These are phyloP conservation scores for Allophyes oxyacanthae DNA, from an alignment of 2,888 invertebrate genomes.

Conservation along the genomic window DNA sequence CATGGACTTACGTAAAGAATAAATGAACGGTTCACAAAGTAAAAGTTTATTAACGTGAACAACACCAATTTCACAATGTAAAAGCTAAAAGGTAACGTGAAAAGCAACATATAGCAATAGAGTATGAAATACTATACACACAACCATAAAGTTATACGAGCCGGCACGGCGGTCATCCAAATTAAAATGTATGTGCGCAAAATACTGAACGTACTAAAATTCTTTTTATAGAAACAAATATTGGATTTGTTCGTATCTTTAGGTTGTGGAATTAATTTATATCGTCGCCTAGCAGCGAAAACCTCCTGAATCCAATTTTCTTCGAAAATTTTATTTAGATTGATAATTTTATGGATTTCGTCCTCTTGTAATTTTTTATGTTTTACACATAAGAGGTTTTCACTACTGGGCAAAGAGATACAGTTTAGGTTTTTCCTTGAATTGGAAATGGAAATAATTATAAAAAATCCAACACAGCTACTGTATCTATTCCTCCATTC, in stretches of 20 bases:
- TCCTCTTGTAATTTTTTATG: too few relatives aligned
- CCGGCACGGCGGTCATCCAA: constrained; percentile 31
- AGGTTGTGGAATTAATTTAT: background rate
- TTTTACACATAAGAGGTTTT: too few relatives aligned
- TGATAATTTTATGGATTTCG: too few relatives aligned
- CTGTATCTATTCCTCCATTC: too few relatives aligned
- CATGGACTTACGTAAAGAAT: constrained; percentile 17
- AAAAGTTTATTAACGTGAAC: constrained; percentile 62
- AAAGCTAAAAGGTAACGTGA: constrained; percentile 54
- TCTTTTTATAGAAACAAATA: constrained; percentile 21
- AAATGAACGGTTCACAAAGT: constrained; percentile 58
- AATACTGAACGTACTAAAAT: constrained; percentile 35
- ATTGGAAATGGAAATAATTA: too few relatives aligned
- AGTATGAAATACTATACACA: constrained; percentile 49
- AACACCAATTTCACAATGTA: constrained; percentile 60
- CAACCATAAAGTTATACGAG: constrained; percentile 46
- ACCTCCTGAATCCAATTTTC: too few relatives aligned
- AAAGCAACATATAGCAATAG: constrained; percentile 36
- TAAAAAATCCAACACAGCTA: too few relatives aligned
- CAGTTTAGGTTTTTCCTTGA: too few relatives aligned
- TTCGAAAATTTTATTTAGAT: too few relatives aligned
- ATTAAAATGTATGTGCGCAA: constrained; percentile 40
- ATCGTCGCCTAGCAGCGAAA: too few relatives aligned
- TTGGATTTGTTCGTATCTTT: constrained; percentile 19
- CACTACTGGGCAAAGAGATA: too few relatives aligned